phyloP scores from a whole-genome alignment of 2,888 invertebrate genomes.

The Hedya salicella region DNA sequence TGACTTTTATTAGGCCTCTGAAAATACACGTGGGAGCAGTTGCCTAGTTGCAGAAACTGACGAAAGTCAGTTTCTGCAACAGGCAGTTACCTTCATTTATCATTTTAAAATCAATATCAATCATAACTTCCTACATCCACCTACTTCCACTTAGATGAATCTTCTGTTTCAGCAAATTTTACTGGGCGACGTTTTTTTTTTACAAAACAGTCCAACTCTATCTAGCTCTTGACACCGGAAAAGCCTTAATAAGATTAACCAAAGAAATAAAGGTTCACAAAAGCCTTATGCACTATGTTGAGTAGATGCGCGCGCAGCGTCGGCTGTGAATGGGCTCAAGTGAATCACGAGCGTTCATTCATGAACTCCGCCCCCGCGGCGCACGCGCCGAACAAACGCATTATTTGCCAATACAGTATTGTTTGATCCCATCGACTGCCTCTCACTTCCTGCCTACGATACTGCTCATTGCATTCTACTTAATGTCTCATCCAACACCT shows the following conservation, averaged over 20 bases:
- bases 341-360: constrained; percentile 81
- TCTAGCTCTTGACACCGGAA: background rate
- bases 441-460: constrained; percentile 74
- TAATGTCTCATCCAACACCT: constrained; percentile 36
- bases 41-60: constrained; percentile 4
- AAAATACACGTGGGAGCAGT: background rate
- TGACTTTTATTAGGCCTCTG: background rate
- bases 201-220: too few species aligned
- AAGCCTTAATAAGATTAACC: background rate
- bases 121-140: constrained; percentile 1
- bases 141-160: background rate
- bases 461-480: constrained; percentile 51
- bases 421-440: constrained; percentile 72
- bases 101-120: constrained; percentile 17
- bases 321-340: constrained; percentile 73
- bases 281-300: background rate
- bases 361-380: constrained; percentile 71
- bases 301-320: constrained; percentile 58
- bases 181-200: too few species aligned
- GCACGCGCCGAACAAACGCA: constrained; percentile 71
- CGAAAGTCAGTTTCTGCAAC: too few species aligned
- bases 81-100: constrained; percentile 11
- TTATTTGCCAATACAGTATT: constrained; percentile 69
- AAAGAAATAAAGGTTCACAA: constrained; percentile 2
- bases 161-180: constrained; percentile 1